Percentiles rank a stretch among this genome's conserved stretches.
These are phyloP conservation scores for Camponotus fellah DNA, from an alignment of 2,888 invertebrate genomes.

Conservation along the genomic window DNA sequence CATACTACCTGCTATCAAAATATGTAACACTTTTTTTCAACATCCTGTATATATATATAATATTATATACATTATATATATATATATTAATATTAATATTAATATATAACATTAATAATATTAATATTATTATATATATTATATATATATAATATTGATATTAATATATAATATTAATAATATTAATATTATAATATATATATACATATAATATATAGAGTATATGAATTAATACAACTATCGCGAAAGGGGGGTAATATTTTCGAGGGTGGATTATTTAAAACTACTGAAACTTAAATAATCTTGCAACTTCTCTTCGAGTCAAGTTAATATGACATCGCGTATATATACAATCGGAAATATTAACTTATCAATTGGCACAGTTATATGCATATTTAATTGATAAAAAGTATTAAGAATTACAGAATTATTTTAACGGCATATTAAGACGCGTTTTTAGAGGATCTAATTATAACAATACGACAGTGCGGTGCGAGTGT, in stretches of 20 bases:
- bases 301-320: not conserved
- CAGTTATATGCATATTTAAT: slow-evolving; percentile 15
- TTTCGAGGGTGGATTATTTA: slow-evolving; percentile 4
- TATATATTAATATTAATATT: too few relatives aligned
- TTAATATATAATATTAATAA: too few relatives aligned
- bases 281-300: slow-evolving; percentile 32
- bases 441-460: slow-evolving; percentile 15
- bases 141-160: too few relatives aligned
- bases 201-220: slow-evolving; percentile 28
- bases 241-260: not conserved
- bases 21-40: too few relatives aligned
- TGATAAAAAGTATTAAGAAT: slow-evolving; percentile 1
- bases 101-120: too few relatives aligned
- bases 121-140: too few relatives aligned
- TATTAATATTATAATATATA: slow-evolving; percentile 21
- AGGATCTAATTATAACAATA: slow-evolving; percentile 45
- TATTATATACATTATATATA: too few relatives aligned
- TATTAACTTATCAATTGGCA: not conserved
- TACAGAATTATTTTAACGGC: slow-evolving; percentile 4
- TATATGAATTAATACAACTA: slow-evolving; percentile 20
- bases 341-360: slow-evolving; percentile 39
- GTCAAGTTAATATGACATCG: slow-evolving; percentile 7
- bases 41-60: too few relatives aligned
- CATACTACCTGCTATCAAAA: too few relatives aligned
- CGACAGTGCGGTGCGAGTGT: slow-evolving; percentile 43